These are phyloP conservation scores for Tenebrosternarchus preto DNA, from an alignment of 2,113 vertebrate genomes.

Conservation along the genomic window DNA sequence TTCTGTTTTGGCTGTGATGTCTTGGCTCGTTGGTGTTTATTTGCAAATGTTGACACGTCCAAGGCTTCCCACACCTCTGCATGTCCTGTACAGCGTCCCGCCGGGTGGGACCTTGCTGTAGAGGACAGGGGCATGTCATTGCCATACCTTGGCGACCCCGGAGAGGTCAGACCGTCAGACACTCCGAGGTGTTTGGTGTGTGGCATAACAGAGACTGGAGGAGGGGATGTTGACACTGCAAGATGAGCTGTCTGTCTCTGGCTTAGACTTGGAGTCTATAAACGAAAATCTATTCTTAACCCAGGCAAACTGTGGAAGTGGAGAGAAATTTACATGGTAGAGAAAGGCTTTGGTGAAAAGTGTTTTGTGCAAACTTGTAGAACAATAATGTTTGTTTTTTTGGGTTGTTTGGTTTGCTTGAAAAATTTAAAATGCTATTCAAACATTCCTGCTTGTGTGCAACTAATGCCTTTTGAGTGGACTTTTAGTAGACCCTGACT, in stretches of 20 bases:
- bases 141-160: constrained; percentile 12
- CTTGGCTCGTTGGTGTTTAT: neutral
- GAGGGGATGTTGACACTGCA: neutral
- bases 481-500: constrained; percentile 11
- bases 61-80: neutral
- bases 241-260: neutral
- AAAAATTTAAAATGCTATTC: neutral
- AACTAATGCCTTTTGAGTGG: constrained; percentile 17
- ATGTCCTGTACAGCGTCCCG: no score
- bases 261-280: neutral
- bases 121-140: neutral
- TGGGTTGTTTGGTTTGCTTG: no score
- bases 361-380: neutral
- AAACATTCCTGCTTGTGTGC: neutral
- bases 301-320: neutral
- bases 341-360: neutral
- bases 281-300: neutral
- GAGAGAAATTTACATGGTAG: neutral
- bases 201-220: neutral
- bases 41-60: no score
- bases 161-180: constrained; percentile 4
- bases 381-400: no score
- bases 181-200: neutral
- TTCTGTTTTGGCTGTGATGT: neutral
- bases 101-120: neutral